Evolutionary conservation across 2,113 vertebrate species (phyloP), one percentile per base, ranked within the genome.

Genomic region (Catharus bicknelli): DNA sequence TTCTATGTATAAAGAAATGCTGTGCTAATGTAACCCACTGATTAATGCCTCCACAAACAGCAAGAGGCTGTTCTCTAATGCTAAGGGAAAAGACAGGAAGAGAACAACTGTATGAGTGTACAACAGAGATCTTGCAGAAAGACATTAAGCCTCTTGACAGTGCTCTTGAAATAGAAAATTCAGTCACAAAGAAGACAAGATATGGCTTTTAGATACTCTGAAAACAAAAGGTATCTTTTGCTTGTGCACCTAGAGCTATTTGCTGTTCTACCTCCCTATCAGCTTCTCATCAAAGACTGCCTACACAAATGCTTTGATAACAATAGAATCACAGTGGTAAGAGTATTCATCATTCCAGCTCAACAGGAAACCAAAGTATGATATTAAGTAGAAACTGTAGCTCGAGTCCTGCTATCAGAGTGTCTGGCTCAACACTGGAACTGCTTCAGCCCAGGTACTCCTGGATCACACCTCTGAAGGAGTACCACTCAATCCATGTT

Each of bases 1-100:
- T 78, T 85, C 90, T 76, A 2, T 13, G 70, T 13, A 40, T 34
- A 63, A 66, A 78, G 66, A 80, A 92, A 81, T 13, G 16, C 67
- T 72, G 58, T 15, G 32, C 76, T 93, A 74, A 86, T 42, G 30
- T 40, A 85, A 79, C 29, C 40, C 77, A 53, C 81, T 40, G 86
- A 81, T 86, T 42, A 88, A 32, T 68, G 59, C 68, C 95, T 77
- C 77, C 4, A 4, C 86, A 83, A 88, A 88, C 76, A 95, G 86
- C 86, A 59, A 90, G 83, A 45, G 67, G 61, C 83, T 81, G 32
- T 13, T 91, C 36, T 45, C 29, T 75, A 67, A 40, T 34, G 73
- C 25, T 72, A 26, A 29, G 43, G 61, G 43, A 30, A 86, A 87
- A 82, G 70, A 85, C 8, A 76, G 36, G 45, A 91, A 73, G 38